Evolutionary conservation across 2,113 vertebrate genomes (phyloP), one percentile per base, ranked within the genome.

Genomic region (Cyphomyrus plagiostoma): DNA sequence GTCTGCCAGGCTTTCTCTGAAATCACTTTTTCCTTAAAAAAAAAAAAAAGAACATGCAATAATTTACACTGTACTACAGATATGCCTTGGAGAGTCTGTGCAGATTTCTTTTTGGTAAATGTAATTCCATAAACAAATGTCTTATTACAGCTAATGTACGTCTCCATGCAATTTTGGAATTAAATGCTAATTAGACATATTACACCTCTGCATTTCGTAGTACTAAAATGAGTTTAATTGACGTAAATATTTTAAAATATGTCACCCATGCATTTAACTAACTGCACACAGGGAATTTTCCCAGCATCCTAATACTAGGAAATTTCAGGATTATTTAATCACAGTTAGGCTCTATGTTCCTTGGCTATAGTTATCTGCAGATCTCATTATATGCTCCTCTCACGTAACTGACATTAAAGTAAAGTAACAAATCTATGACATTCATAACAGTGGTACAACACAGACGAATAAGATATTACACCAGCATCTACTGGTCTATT

Each of bases 161-260:
- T 80, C 74, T 39, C 70, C 70, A 35, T 77, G 70, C 30, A 77
- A 77, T 77, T 77, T 77, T 66, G 62, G n/a, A 77, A 77, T 74
- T 39, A 77, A 35, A 39, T 39, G 74, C 35, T 42, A 80, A 42
- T 80, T 80, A 80, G 74, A 39, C 13, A 17, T 77, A 77, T 77
- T 77, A 77, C 74, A 80, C 30, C 4, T 70, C 62, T 70, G 62
- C 62, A 80, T 42, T 35, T 42, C 2, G 2, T 19, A 80, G 35
- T 80, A 80, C 35, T 39, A 80, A 80, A 80, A 80, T 19, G 74
- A 42, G 13, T 42, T 17, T 42, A 77, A 35, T 19, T 39, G 35
- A 77, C 4, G 1, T 77, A 77, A 42, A 80, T 15, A 80, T 42
- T 80, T 80, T 7, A 17, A 80, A 80, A 80, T 80, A 39, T 80